Evolutionary conservation across 2,113 vertebrate genomes (phyloP), one percentile per base, ranked within the genome.

Genomic region (Rhadina sibilatrix): DNA sequence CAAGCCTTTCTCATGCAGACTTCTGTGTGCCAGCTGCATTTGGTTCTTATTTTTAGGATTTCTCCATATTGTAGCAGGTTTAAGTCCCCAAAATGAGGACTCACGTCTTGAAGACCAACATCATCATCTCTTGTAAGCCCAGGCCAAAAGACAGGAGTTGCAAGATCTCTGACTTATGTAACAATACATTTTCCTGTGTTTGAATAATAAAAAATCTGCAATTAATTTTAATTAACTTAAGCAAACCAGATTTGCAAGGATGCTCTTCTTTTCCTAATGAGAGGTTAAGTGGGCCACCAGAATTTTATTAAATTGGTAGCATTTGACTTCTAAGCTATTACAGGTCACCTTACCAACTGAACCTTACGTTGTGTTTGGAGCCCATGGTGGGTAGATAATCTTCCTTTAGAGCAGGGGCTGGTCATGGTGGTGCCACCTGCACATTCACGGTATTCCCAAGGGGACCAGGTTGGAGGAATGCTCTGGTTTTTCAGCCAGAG

Each of bases 141-240:
- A 60, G 63, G 40, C 31, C 69, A 53, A 71, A 95, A 92, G 40
- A 60, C 49, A 35, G 23, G 53, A 80, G 37, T 81, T 90, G 40
- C 53, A 76, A 90, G 79, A 68, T 86, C 27, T 46, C 28, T 53
- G 61, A 50, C 65, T 87, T 84, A 65, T 11, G 33, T 75, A 93
- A 81, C 49, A 84, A 35, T 46, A 49, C 1, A 20, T 87, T 93
- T 93, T 68, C 46, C 76, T 87, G 16, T 78, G 38, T 69, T 89
- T 63, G 37, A 86, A 70, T 96, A 89, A 81, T 78, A 53, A 83
- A 83, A 86, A 28, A 33, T 49, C n/a, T 86, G 44, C 65, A 90
- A 83, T 83, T 93, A 49, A 31, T 91, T 84, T 75, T 80, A 91
- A 87, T 87, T 93, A 80, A 86, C 17, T 79, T 75, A 89, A 90